phyloP scores from a whole-genome alignment of 2,797 vertebrate species.

The Acanthurus tractus region DNA sequence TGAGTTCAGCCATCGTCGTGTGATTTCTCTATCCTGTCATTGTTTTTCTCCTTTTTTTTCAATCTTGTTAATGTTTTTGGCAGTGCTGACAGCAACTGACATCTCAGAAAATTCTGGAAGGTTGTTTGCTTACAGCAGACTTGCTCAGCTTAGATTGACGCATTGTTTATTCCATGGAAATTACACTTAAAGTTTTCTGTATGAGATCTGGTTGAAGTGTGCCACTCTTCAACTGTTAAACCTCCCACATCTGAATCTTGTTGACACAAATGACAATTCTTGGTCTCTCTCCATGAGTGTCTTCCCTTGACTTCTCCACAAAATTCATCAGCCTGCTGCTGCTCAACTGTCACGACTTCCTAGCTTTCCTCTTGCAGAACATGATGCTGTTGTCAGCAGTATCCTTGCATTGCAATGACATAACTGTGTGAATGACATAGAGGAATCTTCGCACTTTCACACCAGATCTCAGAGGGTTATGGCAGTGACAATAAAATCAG shows the following conservation, averaged over 20 bases:
- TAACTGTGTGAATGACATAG: neutral
- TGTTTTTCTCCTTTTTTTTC: conserved; percentile 37
- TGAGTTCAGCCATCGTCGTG: conserved; percentile 56
- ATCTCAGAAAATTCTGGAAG: conserved; percentile 76
- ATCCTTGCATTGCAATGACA: neutral
- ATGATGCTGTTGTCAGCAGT: conserved; percentile 1
- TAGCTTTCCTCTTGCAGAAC: conserved; percentile 1
- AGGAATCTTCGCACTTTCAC: conserved; percentile 7
- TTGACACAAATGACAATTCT: neutral
- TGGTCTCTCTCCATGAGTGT: neutral
- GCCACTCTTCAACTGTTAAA: neutral
- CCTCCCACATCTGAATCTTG: neutral
- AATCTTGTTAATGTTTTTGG: conserved; percentile 59
- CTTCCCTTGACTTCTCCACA: neutral
- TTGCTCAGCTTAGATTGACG: conserved; percentile 11
- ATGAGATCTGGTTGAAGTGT: neutral
- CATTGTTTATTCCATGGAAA: conserved; percentile 6
- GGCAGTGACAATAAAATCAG: neutral
- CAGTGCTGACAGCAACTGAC: conserved; percentile 67
- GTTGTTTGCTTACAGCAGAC: conserved; percentile 45
- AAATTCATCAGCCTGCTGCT: conserved; percentile 2
- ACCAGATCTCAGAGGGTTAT: neutral
- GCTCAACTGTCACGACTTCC: neutral
- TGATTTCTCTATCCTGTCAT: conserved; percentile 53
- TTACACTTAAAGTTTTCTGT: neutral